phyloP scores from a whole-genome alignment of 2,888 invertebrate species.

The Campoletis raptor region DNA sequence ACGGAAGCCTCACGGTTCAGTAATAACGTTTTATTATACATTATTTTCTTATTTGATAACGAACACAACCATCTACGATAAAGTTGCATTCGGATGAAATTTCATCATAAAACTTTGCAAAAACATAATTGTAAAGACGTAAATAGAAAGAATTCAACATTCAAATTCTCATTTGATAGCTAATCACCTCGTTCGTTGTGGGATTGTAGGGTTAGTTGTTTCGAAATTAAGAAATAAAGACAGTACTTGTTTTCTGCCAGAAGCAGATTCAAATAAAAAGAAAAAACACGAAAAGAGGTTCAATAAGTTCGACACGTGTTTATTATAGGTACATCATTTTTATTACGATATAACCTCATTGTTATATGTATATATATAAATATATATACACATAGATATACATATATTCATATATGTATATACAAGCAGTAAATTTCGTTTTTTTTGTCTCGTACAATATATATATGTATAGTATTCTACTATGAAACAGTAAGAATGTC shows the following conservation, averaged over 20 bases:
- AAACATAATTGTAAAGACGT: background rate
- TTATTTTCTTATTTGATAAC: too few relatives aligned
- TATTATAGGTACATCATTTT: constrained; percentile 79
- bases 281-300: constrained; percentile 35
- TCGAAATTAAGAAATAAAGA: background rate
- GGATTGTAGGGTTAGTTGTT: background rate
- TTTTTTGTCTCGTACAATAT: constrained; percentile 66
- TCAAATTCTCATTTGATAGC: too few relatives aligned
- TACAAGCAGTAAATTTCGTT: constrained; percentile 81
- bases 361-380: constrained; percentile 65
- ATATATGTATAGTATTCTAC: constrained; percentile 77
- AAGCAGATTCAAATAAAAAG: background rate
- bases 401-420: constrained; percentile 68
- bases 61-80: too few relatives aligned
- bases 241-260: background rate
- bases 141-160: too few relatives aligned
- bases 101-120: background rate
- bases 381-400: constrained; percentile 54
- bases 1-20: too few relatives aligned
- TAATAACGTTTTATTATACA: too few relatives aligned
- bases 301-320: constrained; percentile 6
- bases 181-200: too few relatives aligned
- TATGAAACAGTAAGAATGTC: constrained; percentile 72
- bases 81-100: too few relatives aligned
- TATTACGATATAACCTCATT: constrained; percentile 80